A percentile compares a stretch with the other conserved stretches of the same genome.
These are phyloP conservation scores for Drosophila pandora DNA, from an alignment of 1,140 invertebrate species.

Conservation along the genomic window DNA sequence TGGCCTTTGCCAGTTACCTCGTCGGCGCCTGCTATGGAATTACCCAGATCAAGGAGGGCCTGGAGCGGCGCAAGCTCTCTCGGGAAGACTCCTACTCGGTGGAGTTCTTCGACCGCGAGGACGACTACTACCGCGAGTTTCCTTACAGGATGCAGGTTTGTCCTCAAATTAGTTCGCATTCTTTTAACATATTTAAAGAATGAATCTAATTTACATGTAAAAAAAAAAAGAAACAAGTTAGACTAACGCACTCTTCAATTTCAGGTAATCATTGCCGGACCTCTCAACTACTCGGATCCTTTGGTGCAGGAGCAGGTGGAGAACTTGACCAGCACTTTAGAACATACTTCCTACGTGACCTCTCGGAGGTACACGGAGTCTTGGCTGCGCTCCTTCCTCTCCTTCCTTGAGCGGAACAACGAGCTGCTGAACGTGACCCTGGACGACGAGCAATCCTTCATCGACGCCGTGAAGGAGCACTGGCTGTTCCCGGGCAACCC, in stretches of 20 bases:
- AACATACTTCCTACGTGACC: constrained; percentile 92
- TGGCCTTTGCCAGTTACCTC: constrained; percentile 92
- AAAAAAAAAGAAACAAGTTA: too few relatives aligned
- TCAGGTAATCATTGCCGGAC: constrained; percentile 93
- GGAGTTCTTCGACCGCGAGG: constrained; percentile 94
- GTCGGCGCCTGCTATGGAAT: constrained; percentile 94
- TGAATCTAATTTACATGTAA: too few relatives aligned
- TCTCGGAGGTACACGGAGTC: constrained; percentile 93
- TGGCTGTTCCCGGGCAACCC: constrained; percentile 90
- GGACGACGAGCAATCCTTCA: constrained; percentile 89
- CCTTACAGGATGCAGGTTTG: constrained; percentile 94
- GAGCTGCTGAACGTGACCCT: constrained; percentile 91
- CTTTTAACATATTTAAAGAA: too few relatives aligned
- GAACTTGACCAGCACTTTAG: constrained; percentile 90
- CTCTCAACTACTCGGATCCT: constrained; percentile 94
- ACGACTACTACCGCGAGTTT: constrained; percentile 95
- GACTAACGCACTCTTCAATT: background rate
- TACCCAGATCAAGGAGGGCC: constrained; percentile 93
- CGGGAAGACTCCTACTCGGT: constrained; percentile 95
- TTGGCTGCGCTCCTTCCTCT: constrained; percentile 94
- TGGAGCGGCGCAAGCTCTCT: constrained; percentile 93
- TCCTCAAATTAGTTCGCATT: background rate
- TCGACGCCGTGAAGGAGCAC: constrained; percentile 89
- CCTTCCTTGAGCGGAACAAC: constrained; percentile 90
- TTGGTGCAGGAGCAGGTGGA: constrained; percentile 91